Evolutionary conservation across 2,888 invertebrate species (phyloP), one percentile per base, ranked within the genome.

Genomic region (Drosophila leonis): DNA sequence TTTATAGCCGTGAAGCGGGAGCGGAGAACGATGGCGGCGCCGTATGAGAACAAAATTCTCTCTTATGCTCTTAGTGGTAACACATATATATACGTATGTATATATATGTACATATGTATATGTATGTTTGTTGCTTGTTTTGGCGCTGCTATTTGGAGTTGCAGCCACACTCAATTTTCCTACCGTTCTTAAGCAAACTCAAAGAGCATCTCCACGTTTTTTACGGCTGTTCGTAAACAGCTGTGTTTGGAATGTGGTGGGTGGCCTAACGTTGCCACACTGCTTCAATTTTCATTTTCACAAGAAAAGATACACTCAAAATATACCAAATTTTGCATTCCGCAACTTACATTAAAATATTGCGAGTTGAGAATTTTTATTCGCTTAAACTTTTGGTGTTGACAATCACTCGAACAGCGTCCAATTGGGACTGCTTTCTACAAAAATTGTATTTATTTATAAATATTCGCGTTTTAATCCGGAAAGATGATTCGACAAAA

Each of bases 361-460:
- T 18, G 27, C 29, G 39, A 63, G 49, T 63, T 27, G 15, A 15
- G 13, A 20, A 49, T 31, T 61, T 27, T 6, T n/a, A 18, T n/a
- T 42, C 18, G 15, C 18, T 31, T 7, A 37, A 37, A 20, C 12
- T 33, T 13, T 42, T 35, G 56, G 13, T 65, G 71, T 79, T 67
- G 8, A 62, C 68, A 64, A 55, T 59, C 44, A 60, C 69, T 65
- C 27, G 29, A 42, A 51, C 67, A 55, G 42, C 31, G 29, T 46
- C 49, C 37, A 55, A 80, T 75, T 83, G 72, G 64, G 68, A 42
- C 48, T 51, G 67, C 42, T 69, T 76, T 42, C 15, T 27, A 55
- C 55, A 75, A 65, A 65, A 33, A 13, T 18, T 76, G 48, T 57
- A 64, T 66, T 70, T 77, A 75, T 91, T 87, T 90, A 90, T 90